These are phyloP conservation scores for Triops longicaudatus DNA, from an alignment of 1,140 invertebrate species.

Conservation along the genomic window DNA sequence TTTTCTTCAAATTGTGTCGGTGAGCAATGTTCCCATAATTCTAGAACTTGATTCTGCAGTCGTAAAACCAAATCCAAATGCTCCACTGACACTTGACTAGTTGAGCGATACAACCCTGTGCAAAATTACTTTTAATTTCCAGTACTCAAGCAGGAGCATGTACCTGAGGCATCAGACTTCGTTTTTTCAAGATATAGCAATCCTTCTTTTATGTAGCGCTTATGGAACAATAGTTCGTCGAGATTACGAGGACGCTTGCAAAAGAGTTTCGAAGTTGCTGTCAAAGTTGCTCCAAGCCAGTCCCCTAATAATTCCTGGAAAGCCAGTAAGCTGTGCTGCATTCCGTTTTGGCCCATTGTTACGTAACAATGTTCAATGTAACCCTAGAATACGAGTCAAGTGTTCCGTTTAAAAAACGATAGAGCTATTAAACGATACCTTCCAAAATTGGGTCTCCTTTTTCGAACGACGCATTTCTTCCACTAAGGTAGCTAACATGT, in stretches of 20 bases:
- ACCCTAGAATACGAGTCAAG: neutral
- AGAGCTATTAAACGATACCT: constrained; percentile 37
- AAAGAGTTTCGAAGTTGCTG: neutral
- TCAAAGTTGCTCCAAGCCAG: neutral
- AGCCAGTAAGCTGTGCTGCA: neutral
- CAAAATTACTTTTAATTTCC: neutral
- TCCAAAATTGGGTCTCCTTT: constrained; percentile 53
- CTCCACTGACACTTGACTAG: neutral
- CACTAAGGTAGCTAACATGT: constrained; percentile 50
- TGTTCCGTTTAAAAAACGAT: neutral
- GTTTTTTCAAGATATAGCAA: neutral
- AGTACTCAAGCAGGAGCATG: neutral
- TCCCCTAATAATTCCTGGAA: neutral
- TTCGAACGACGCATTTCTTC: constrained; percentile 52
- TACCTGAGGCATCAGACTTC: neutral
- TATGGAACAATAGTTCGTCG: neutral
- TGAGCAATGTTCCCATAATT: neutral
- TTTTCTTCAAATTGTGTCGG: neutral
- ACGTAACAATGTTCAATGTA: neutral
- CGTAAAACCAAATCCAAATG: neutral
- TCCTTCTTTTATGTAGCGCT: neutral
- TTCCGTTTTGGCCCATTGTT: neutral
- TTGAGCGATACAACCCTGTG: neutral
- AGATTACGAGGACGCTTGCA: neutral
- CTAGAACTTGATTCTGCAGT: neutral